phyloP scores from a whole-genome alignment of 1,140 invertebrate species.

The Drosophila nigromelanica region DNA sequence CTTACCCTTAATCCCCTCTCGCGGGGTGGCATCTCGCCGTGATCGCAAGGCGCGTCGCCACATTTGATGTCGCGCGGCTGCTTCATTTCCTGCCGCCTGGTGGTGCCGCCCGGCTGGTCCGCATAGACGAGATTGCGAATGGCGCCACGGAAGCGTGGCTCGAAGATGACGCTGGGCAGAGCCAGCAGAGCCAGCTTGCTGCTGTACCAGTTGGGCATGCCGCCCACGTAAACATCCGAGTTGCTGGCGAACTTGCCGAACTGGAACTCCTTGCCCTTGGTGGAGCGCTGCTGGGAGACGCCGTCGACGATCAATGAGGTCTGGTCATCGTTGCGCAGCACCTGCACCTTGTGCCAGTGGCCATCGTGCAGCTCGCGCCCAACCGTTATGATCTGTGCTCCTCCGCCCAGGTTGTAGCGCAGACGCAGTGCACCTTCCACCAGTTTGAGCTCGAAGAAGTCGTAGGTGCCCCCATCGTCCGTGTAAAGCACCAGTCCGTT shows the following conservation, averaged over 20 bases:
- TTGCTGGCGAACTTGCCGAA: slow-evolving; percentile 93
- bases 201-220: slow-evolving; percentile 95
- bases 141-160: slow-evolving; percentile 93
- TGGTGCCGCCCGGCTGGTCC: slow-evolving; percentile 88
- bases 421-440: slow-evolving; percentile 95
- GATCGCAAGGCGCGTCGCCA: slow-evolving; percentile 81
- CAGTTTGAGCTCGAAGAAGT: slow-evolving; percentile 97
- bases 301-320: slow-evolving; percentile 93
- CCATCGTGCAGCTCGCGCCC: slow-evolving; percentile 94
- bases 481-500: slow-evolving; percentile 96
- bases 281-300: slow-evolving; percentile 89
- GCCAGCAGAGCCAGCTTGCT: slow-evolving; percentile 92
- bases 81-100: slow-evolving; percentile 90
- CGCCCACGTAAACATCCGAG: slow-evolving; percentile 96
- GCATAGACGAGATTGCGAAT: slow-evolving; percentile 94
- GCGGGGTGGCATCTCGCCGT: slow-evolving; percentile 70
- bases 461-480: slow-evolving; percentile 96
- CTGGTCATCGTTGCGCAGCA: slow-evolving; percentile 89
- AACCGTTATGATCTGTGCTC: slow-evolving; percentile 94
- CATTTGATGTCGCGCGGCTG: slow-evolving; percentile 88
- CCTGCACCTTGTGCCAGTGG: slow-evolving; percentile 95
- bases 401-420: slow-evolving; percentile 93
- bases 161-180: slow-evolving; percentile 94
- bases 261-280: slow-evolving; percentile 92
- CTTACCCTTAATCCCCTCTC: slow-evolving; percentile 79